Evolutionary conservation across 2,797 vertebrate species (phyloP), one percentile per base, ranked within the genome.

Genomic region (Acanthiza pusilla): DNA sequence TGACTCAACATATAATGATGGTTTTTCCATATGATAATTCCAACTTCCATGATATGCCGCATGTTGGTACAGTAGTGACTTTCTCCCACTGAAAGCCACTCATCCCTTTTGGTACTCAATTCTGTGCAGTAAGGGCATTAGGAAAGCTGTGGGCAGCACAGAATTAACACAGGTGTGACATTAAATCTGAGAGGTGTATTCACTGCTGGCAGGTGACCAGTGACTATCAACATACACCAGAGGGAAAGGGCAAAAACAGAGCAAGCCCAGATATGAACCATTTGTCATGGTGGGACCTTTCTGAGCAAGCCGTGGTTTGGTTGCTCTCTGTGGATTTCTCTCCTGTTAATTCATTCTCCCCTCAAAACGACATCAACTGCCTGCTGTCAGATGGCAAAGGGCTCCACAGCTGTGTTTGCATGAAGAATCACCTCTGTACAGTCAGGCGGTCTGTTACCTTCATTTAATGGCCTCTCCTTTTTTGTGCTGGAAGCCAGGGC

Each of bases 31-130:
- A 76, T 62, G 70, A 68, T 1, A 4, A 40, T 89, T 67, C 25
- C 45, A 81, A 2, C 58, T 72, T 89, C 72, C 54, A 53, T 3
- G 6, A 51, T 2, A 4, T 42, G 43, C 21, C 0, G 0, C 17
- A 36, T 3, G 1, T 29, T 34, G 16, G 43, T 63, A 51, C 45
- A 47, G 53, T 22, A 27, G 10, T 48, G n/a, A 50, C 16, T 16
- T 16, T 70, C 50, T 89, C 40, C 40, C 36, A 13, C 38, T 73
- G 58, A 78, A 83, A 83, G 43, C 27, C 48, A 13, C 23, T 85
- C 43, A 40, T 23, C 25, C 32, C n/a, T 77, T 83, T 79, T 26
- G 63, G 34, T 7, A 30, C 16, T 22, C 29, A 51, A 16, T 70
- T 82, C n/a, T 66, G 18, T 4, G 10, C 11, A 26, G 43, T 23